Evolutionary conservation across 2,797 vertebrate species (phyloP).

Genomic region (Thalassophryne amazonica): DNA sequence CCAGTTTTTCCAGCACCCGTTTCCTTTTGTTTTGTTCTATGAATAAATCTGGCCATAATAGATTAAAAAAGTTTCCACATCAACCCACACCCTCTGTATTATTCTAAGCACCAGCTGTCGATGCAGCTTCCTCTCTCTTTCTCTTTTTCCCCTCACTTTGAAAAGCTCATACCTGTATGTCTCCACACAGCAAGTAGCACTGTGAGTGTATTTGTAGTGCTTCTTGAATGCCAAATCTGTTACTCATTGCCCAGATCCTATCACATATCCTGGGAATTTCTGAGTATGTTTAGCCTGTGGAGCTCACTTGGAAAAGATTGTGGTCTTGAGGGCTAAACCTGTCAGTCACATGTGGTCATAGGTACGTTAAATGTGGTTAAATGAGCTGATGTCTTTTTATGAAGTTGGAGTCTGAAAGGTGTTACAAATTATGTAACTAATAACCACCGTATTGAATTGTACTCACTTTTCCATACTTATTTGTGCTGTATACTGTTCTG

Average conservation of each 20-base stretch:
- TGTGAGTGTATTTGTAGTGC: slow-evolving; percentile 1
- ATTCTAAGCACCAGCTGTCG: slow-evolving; percentile 29
- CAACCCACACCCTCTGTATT: slow-evolving; percentile 42
- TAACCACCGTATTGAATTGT: slow-evolving; percentile 37
- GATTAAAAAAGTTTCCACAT: slow-evolving; percentile 42
- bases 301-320: slow-evolving; percentile 49
- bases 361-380: slow-evolving; percentile 12
- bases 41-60: slow-evolving; percentile 47
- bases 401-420: slow-evolving; percentile 10
- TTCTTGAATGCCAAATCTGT: slow-evolving; percentile 47
- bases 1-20: slow-evolving; percentile 35
- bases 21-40: slow-evolving; percentile 53
- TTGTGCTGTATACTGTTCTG: background rate
- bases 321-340: slow-evolving; percentile 39
- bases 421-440: slow-evolving; percentile 16
- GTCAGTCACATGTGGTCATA: slow-evolving; percentile 31
- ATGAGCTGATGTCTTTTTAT: slow-evolving; percentile 22
- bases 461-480: background rate
- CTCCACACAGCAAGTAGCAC: background rate
- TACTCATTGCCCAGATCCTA: slow-evolving; percentile 57
- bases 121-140: slow-evolving; percentile 15
- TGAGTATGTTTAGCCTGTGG: slow-evolving; percentile 26
- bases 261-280: slow-evolving; percentile 51
- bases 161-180: slow-evolving; percentile 9
- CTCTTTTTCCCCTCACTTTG: background rate